These are phyloP conservation scores for Cataglyphis cursor DNA, from an alignment of 2,888 invertebrate species.

Conservation along the genomic window DNA sequence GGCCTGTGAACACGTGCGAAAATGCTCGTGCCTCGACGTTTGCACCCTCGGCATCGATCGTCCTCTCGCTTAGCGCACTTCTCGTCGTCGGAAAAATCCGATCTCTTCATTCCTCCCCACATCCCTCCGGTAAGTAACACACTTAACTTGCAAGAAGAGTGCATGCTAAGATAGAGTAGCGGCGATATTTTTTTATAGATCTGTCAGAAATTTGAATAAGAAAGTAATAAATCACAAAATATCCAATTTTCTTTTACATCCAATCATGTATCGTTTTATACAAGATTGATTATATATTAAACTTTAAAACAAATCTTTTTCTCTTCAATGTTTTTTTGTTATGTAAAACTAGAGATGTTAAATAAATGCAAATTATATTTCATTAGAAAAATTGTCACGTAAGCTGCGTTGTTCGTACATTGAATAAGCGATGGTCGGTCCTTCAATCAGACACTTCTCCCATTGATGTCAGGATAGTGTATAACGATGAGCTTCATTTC, in stretches of 20 bases:
- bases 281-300: neutral
- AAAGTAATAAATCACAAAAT: neutral
- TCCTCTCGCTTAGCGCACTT: constrained; percentile 36
- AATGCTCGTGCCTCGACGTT: constrained; percentile 76
- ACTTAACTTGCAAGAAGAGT: constrained; percentile 5
- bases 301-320: neutral
- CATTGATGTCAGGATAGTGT: constrained; percentile 72
- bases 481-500: constrained; percentile 83
- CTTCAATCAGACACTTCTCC: neutral
- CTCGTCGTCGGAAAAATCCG: constrained; percentile 27
- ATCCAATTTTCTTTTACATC: neutral
- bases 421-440: neutral
- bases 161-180: neutral
- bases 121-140: constrained; percentile 32
- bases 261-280: neutral
- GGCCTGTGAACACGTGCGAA: constrained; percentile 78
- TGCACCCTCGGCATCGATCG: constrained; percentile 70
- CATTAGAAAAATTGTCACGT: neutral
- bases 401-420: constrained; percentile 5
- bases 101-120: constrained; percentile 22
- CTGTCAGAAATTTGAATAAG: neutral
- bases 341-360: neutral
- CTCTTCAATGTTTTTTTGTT: neutral
- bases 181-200: neutral
- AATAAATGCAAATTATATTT: constrained; percentile 1